These are phyloP conservation scores for Drosophila eohydei DNA, from an alignment of 2,888 invertebrate genomes.

Conservation along the genomic window DNA sequence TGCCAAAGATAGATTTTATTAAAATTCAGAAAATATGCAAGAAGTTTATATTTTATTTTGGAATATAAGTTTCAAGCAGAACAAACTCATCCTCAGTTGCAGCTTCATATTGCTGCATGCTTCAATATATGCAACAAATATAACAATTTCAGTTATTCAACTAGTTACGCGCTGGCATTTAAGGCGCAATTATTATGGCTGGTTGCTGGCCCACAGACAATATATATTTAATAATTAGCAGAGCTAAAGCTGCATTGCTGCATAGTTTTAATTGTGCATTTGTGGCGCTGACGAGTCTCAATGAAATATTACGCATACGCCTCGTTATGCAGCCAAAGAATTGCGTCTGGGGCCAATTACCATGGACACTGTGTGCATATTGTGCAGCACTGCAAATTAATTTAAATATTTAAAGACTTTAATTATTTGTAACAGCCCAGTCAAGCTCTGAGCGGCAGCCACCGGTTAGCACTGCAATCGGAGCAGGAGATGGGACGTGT, in stretches of 20 bases:
- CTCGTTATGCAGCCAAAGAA: conserved; percentile 22
- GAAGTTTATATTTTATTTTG: too few species aligned
- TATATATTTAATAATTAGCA: background rate
- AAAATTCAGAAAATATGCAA: too few species aligned
- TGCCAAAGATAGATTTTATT: too few species aligned
- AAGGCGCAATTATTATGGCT: background rate
- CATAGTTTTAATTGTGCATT: conserved; percentile 28
- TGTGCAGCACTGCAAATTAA: conserved; percentile 68
- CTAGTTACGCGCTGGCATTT: too few species aligned
- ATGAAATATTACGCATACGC: conserved; percentile 37
- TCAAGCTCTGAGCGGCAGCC: conserved; percentile 23
- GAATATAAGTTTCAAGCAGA: too few species aligned
- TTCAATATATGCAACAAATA: too few species aligned
- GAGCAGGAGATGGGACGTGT: conserved; percentile 14
- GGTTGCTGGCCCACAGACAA: background rate
- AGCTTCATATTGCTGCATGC: too few species aligned
- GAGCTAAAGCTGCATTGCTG: background rate
- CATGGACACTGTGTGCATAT: conserved; percentile 47
- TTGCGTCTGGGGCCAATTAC: conserved; percentile 54
- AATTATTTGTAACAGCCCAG: conserved; percentile 69
- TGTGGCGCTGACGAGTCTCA: conserved; percentile 8
- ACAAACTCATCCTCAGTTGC: too few species aligned
- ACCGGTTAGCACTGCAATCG: conserved; percentile 20
- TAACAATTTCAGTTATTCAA: too few species aligned
- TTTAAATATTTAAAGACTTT: conserved; percentile 78